Conservation (phyloP, 2,888 invertebrate genomes). For the Cloeon dipterum region DNA sequence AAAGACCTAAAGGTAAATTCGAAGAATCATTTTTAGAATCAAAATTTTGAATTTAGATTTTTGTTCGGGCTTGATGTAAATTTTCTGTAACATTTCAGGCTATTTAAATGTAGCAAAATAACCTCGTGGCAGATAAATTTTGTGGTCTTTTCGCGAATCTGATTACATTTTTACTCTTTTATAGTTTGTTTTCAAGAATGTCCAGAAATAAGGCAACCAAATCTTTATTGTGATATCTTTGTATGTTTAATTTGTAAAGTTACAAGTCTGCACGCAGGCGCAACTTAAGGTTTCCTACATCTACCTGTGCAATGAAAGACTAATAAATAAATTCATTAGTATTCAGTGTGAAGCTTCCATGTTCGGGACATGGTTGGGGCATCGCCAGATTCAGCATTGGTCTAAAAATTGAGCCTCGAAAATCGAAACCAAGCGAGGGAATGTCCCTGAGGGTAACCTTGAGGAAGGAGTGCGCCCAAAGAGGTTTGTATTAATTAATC, state of each 20-base stretch:
- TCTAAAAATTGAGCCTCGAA: conserved; percentile 56
- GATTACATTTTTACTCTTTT: too few relatives aligned
- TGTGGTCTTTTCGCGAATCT: too few relatives aligned
- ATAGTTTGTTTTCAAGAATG: too few relatives aligned
- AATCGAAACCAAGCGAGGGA: conserved; percentile 57
- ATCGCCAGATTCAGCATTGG: conserved; percentile 74
- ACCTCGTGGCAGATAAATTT: too few relatives aligned
- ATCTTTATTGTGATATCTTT: too few relatives aligned
- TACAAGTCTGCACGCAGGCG: too few relatives aligned
- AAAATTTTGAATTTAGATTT: background rate
- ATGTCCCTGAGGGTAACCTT: conserved; percentile 69
- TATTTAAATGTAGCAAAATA: background rate
- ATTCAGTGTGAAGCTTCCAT: conserved; percentile 71
- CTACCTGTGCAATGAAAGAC: too few relatives aligned
- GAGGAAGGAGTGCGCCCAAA: conserved; percentile 82
- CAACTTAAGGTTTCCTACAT: too few relatives aligned
- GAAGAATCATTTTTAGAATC: background rate
- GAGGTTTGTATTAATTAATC: conserved; percentile 49
- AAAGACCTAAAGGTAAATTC: conserved; percentile 54
- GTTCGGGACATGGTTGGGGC: conserved; percentile 69
- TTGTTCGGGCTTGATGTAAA: background rate
- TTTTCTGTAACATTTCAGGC: background rate
- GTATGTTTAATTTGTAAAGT: too few relatives aligned
- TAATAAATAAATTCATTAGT: conserved; percentile 28
- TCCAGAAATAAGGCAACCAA: too few relatives aligned